Evolutionary conservation across 2,113 vertebrate genomes (phyloP).

Genomic region (Corythornis vintsioides): DNA sequence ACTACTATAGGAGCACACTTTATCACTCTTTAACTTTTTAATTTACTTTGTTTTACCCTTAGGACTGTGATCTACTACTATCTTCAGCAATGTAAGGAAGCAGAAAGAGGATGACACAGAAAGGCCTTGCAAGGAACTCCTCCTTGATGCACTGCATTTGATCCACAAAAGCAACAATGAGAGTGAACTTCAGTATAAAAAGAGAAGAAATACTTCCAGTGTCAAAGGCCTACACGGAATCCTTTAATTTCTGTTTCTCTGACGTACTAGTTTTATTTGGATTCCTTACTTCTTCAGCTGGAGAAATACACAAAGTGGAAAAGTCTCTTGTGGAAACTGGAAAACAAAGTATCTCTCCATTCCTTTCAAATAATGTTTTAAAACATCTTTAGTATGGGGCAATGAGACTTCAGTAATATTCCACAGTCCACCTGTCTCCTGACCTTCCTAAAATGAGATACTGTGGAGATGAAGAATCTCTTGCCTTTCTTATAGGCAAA

Average conservation of each 20-base stretch:
- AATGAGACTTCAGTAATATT: background rate
- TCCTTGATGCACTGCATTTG: background rate
- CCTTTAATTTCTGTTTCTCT: background rate
- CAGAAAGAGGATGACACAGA: background rate
- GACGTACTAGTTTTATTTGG: background rate
- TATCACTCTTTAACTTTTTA: background rate
- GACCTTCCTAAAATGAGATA: background rate
- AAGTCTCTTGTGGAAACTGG: background rate
- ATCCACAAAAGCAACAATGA: background rate
- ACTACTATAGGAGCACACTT: background rate
- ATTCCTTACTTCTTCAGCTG: background rate
- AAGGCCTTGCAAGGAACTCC: background rate
- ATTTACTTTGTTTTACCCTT: background rate
- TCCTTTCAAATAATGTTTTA: background rate
- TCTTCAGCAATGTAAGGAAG: background rate
- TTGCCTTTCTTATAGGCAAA: background rate
- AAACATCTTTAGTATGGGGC: background rate
- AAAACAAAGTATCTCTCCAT: background rate
- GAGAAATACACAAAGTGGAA: background rate
- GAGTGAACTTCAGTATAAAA: background rate
- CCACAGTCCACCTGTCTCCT: background rate
- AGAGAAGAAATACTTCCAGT: background rate
- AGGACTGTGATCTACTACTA: background rate
- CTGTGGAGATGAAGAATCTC: background rate
- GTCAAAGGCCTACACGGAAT: background rate